These are phyloP conservation scores for Salvelinus fontinalis DNA, from an alignment of 2,113 vertebrate genomes.

Conservation along the genomic window DNA sequence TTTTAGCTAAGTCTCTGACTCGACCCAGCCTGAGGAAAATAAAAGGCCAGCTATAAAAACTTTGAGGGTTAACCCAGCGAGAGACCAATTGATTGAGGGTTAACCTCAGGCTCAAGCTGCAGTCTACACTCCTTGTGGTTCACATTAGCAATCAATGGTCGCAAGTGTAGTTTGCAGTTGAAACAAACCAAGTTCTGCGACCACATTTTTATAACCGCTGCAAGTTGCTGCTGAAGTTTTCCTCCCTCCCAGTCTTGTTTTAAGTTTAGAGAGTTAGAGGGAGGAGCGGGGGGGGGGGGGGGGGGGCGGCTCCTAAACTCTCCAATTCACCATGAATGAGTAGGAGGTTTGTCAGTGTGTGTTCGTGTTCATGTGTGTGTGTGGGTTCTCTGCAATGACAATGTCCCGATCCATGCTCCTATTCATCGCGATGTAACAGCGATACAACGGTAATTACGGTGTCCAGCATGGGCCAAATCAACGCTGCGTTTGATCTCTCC, in stretches of 20 bases:
- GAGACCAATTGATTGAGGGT: slow-evolving; percentile 45
- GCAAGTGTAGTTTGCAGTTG: slow-evolving; percentile 29
- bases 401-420: too few relatives aligned
- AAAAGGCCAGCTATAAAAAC: not conserved
- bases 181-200: slow-evolving; percentile 14
- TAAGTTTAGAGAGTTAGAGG: not conserved
- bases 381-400: too few relatives aligned
- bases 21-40: not conserved
- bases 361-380: too few relatives aligned
- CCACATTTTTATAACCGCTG: slow-evolving; percentile 30
- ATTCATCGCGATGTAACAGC: slow-evolving; percentile 17
- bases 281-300: too few relatives aligned
- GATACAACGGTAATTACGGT: slow-evolving; percentile 38
- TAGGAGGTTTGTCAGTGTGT: too few relatives aligned
- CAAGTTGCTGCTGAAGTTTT: not conserved
- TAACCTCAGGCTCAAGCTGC: slow-evolving; percentile 33
- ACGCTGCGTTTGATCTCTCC: slow-evolving; percentile 36
- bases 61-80: too few relatives aligned
- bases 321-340: too few relatives aligned
- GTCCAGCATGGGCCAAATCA: slow-evolving; percentile 20
- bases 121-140: slow-evolving; percentile 20
- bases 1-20: slow-evolving; percentile 1
- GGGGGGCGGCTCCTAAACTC: too few relatives aligned
- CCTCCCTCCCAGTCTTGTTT: not conserved
- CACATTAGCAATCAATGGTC: slow-evolving; percentile 48